Conservation (phyloP, 2,113 vertebrate genomes). For the Vanacampus margaritifer region DNA sequence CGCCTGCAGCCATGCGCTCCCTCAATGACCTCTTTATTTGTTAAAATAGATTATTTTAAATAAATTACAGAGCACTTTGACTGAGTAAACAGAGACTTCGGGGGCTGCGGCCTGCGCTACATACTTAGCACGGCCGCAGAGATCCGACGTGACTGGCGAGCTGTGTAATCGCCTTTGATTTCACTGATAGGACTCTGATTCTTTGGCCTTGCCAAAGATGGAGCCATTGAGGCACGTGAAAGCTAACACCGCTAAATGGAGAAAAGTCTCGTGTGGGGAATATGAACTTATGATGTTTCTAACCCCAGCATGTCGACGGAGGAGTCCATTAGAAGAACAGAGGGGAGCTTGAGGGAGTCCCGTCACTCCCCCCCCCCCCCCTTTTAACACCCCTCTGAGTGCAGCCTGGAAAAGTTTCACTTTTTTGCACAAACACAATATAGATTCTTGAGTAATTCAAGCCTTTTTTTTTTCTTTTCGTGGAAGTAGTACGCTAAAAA, state of each 20-base stretch:
- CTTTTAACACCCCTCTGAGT: constrained; percentile 73
- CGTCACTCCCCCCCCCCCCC: constrained; percentile 60
- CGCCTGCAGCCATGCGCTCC: constrained; percentile 81
- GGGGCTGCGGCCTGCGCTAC: constrained; percentile 85
- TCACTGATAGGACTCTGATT: constrained; percentile 84
- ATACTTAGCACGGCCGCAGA: constrained; percentile 89
- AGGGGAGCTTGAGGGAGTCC: constrained; percentile 82
- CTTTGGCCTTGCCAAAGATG: constrained; percentile 73
- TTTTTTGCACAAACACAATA: constrained; percentile 24
- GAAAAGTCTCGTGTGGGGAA: constrained; percentile 77
- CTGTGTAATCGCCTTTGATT: constrained; percentile 85
- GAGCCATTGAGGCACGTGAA: constrained; percentile 75
- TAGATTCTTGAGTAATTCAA: constrained; percentile 2
- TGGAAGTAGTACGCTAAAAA: constrained; percentile 46
- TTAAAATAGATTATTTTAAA: constrained; percentile 99
- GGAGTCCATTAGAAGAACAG: constrained; percentile 83
- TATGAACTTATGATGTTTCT: constrained; percentile 84
- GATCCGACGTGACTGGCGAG: constrained; percentile 88
- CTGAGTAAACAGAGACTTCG: constrained; percentile 98
- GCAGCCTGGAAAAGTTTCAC: constrained; percentile 39
- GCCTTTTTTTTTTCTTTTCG: not conserved
- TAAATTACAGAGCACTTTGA: constrained; percentile 99
- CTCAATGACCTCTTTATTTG: constrained; percentile 99
- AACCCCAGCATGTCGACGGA: constrained; percentile 73
- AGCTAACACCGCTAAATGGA: constrained; percentile 72